Base-by-base conservation (phyloP, 2,113 vertebrate genomes). In the Sula dactylatra region DNA sequence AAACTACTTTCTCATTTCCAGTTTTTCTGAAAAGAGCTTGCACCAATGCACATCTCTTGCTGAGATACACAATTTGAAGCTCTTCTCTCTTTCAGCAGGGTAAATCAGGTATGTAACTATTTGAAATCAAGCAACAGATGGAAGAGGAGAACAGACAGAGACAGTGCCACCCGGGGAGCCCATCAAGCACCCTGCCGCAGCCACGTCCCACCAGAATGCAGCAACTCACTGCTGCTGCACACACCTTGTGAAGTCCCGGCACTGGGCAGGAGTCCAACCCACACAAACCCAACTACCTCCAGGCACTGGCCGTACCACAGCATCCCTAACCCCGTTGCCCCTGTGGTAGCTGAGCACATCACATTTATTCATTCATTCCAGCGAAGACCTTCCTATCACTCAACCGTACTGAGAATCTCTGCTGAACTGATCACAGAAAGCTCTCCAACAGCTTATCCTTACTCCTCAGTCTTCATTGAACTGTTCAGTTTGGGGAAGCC, bases 201-300 rank as follows among this genome's bases (percentile, higher is more conserved):
- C 29, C 73, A 70, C 0, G 1, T 66, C 52, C 54, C 47, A 25
- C 45, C 29, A 32, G 21, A 72, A 72, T 0, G 3, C 70, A 59
- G 56, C 20, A 27, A 50, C 36, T 65, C 4, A 4, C 44, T 47
- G 55, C 69, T 64, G 55, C 49, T 78, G 64, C 1, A 4, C 32
- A 11, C n/a, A 12, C 32, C 40, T n/a, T 2, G 1, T 11, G 32
- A 80, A 38, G 27, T 49, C 14, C 40, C 0, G 0, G 36, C 49
- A 31, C 36, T 3, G 16, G 27, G 36, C 62, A 65, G 69, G 19
- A 56, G 38, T 32, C 70, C 38, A 77, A 27, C 21, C 25, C 8
- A 2, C 31, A 49, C n/a, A 50, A 72, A 83, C 58, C 19, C 56
- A 72, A 5, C 24, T 18, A 16, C 16, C 52, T 45, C 40, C 59